Conservation (phyloP, 2,888 invertebrate species). For the Aethes cnicana region DNA sequence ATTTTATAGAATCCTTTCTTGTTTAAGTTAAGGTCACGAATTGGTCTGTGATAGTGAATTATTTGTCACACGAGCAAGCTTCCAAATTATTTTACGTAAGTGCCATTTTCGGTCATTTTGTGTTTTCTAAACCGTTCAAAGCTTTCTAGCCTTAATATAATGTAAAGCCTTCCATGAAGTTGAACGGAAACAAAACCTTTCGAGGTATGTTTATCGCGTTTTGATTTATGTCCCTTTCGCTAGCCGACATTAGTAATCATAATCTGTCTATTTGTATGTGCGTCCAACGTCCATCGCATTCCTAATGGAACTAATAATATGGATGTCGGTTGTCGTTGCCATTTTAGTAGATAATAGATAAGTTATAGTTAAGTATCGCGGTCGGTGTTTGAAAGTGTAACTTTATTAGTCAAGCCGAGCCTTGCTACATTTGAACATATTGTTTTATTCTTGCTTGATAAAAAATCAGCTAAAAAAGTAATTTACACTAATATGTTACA, state of each 20-base stretch:
- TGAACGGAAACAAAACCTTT: background rate
- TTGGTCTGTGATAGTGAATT: slow-evolving; percentile 26
- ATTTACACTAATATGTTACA: slow-evolving; percentile 48
- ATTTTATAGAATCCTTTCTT: background rate
- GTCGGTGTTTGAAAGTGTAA: slow-evolving; percentile 64
- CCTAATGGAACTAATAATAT: slow-evolving; percentile 1
- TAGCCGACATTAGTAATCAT: slow-evolving; percentile 44
- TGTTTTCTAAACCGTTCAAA: no score
- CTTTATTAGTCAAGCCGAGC: no score
- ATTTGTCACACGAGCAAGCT: slow-evolving; percentile 16
- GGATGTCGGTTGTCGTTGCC: slow-evolving; percentile 56
- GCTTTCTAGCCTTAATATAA: background rate
- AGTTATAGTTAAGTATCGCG: slow-evolving; percentile 35
- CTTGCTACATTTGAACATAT: background rate
- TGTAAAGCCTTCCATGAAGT: background rate
- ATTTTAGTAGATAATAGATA: slow-evolving; percentile 56
- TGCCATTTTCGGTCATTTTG: background rate
- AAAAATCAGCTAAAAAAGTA: background rate
- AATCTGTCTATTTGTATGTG: slow-evolving; percentile 52
- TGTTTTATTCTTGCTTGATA: background rate
- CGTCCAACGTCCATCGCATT: background rate
- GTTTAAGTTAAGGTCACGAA: slow-evolving; percentile 1
- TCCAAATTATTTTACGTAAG: background rate
- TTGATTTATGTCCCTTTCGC: slow-evolving; percentile 41
- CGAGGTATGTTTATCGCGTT: background rate